A percentile compares a stretch with the other conserved stretches of the same genome.
Conservation (phyloP, 2,888 invertebrate genomes). For the Tipula vernalis region DNA sequence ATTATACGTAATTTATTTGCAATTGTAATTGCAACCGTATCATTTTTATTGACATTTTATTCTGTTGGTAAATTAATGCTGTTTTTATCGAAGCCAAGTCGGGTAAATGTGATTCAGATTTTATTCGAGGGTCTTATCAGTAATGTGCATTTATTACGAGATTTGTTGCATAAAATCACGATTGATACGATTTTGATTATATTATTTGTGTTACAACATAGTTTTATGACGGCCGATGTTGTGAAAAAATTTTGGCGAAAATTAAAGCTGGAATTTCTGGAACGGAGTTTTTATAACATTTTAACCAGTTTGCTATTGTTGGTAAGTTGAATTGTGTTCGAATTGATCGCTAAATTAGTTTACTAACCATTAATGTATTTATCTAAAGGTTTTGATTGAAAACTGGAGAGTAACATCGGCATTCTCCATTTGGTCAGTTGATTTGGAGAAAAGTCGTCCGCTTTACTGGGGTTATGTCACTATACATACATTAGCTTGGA, state of each 20-base stretch:
- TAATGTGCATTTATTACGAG: conserved; percentile 28
- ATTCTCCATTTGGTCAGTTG: conserved; percentile 42
- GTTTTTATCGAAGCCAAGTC: conserved; percentile 40
- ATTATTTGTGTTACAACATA: conserved; percentile 45
- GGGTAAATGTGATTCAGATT: conserved; percentile 25
- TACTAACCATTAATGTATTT: conserved; percentile 22
- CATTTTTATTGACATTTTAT: conserved; percentile 40
- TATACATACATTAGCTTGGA: conserved; percentile 42
- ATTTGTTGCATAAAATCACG: conserved; percentile 33
- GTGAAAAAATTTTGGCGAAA: conserved; percentile 36
- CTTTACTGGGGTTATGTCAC: conserved; percentile 39
- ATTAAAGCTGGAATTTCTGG: conserved; percentile 33
- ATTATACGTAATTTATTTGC: conserved; percentile 20
- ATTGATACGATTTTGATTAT: conserved; percentile 38
- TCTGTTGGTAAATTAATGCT: conserved; percentile 40
- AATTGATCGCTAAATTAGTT: conserved; percentile 20
- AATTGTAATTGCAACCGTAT: conserved; percentile 30
- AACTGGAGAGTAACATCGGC: conserved; percentile 40
- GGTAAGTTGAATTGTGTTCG: conserved; percentile 25
- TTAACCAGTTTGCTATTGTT: conserved; percentile 36
- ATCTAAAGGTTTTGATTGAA: conserved; percentile 17
- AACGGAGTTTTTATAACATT: conserved; percentile 39
- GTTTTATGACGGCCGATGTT: conserved; percentile 38
- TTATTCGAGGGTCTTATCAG: conserved; percentile 33
- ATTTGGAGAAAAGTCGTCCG: conserved; percentile 33